These are phyloP conservation scores for Drosophila eohydei DNA, from an alignment of 2,888 invertebrate species.

Conservation along the genomic window DNA sequence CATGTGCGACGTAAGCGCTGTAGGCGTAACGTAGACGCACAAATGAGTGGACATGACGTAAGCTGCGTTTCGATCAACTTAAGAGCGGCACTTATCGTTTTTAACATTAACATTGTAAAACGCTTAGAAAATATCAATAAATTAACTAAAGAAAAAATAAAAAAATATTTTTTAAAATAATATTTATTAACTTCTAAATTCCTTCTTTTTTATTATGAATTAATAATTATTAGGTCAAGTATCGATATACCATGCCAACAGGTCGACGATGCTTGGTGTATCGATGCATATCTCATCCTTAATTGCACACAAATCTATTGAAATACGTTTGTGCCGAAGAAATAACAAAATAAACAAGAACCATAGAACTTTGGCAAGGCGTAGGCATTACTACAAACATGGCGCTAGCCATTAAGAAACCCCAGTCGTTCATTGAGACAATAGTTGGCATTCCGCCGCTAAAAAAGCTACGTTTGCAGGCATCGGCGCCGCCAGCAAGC, in stretches of 20 bases:
- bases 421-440: constrained; percentile 60
- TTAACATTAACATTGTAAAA: not conserved
- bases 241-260: not conserved
- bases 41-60: not conserved
- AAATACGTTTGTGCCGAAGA: not conserved
- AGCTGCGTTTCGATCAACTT: not conserved
- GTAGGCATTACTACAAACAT: constrained; percentile 22
- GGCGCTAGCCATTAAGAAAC: constrained; percentile 63
- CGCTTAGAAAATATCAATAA: not conserved
- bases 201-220: not conserved
- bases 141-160: too few species aligned
- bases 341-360: not conserved
- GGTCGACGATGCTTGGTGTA: not conserved
- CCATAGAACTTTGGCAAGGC: not conserved
- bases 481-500: constrained; percentile 34
- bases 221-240: not conserved
- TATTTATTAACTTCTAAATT: too few species aligned
- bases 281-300: not conserved
- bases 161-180: not conserved
- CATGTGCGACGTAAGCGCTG: not conserved
- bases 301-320: not conserved
- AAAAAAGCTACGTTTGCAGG: constrained; percentile 81
- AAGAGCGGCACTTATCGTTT: not conserved
- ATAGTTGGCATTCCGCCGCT: constrained; percentile 55
- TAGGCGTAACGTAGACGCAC: not conserved